phyloP scores from a whole-genome alignment of 2,888 invertebrate species.

The Lobophora halterata region DNA sequence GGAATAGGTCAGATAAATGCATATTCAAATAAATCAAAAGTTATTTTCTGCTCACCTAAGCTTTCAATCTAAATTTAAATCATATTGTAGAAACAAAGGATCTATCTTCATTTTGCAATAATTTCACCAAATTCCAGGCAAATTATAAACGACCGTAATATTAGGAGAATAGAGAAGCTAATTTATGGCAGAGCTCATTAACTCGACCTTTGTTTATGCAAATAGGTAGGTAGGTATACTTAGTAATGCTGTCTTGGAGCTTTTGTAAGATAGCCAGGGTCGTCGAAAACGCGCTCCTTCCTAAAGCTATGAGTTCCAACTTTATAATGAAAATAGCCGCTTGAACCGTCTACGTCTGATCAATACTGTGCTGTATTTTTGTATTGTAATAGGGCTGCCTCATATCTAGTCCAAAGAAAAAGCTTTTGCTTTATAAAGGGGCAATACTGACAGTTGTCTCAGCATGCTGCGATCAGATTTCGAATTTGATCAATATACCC shows the following conservation, averaged over 20 bases:
- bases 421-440: too few species aligned
- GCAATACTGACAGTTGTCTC: too few species aligned
- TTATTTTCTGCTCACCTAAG: slow-evolving; percentile 17
- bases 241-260: slow-evolving; percentile 16
- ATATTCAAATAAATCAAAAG: slow-evolving; percentile 51
- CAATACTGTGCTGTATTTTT: too few species aligned
- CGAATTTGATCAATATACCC: too few species aligned
- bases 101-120: slow-evolving; percentile 15
- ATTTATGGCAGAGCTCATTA: slow-evolving; percentile 21
- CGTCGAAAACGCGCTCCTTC: too few species aligned
- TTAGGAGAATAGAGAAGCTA: slow-evolving; percentile 21
- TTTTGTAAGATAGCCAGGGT: slow-evolving; percentile 14
- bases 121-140: slow-evolving; percentile 24
- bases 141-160: slow-evolving; percentile 22
- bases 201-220: slow-evolving; percentile 22
- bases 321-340: too few species aligned
- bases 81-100: slow-evolving; percentile 7
- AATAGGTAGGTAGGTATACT: too few species aligned
- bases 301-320: too few species aligned
- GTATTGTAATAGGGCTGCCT: too few species aligned
- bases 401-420: too few species aligned
- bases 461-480: too few species aligned
- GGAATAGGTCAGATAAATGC: slow-evolving; percentile 57
- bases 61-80: slow-evolving; percentile 5
- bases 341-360: too few species aligned